A percentile compares a stretch with the other conserved stretches of the same genome.
Evolutionary conservation across 92 coral and sea anemone genomes (phyloP).

Genomic region (Zoanthus sociatus): DNA sequence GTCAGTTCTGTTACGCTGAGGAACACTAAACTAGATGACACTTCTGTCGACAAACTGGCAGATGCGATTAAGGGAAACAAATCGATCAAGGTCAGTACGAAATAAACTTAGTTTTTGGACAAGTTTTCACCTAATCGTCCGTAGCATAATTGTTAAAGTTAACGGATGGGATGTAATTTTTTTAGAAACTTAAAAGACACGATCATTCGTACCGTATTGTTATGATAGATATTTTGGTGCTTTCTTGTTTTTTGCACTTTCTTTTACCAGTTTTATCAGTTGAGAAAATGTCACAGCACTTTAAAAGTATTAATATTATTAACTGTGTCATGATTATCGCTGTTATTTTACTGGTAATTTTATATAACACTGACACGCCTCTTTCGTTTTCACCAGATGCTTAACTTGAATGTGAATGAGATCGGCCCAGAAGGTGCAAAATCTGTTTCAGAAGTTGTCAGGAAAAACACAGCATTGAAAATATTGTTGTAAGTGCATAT

Average conservation of each 20-base stretch:
- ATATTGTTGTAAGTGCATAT: constrained; percentile 88
- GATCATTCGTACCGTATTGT: too few relatives aligned
- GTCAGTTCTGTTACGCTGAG: constrained; percentile 88
- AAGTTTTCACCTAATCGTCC: background rate
- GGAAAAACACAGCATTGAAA: constrained; percentile 76
- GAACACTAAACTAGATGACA: constrained; percentile 76
- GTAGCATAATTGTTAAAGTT: background rate
- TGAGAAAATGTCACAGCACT: too few relatives aligned
- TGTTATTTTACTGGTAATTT: background rate
- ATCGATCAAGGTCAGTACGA: constrained; percentile 69
- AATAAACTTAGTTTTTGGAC: background rate
- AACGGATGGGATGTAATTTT: too few relatives aligned
- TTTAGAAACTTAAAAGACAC: too few relatives aligned
- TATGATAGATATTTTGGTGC: too few relatives aligned
- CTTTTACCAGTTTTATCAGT: too few relatives aligned
- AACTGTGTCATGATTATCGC: too few relatives aligned
- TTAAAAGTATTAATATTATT: too few relatives aligned
- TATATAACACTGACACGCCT: background rate
- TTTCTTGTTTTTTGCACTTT: too few relatives aligned
- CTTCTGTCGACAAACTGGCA: constrained; percentile 68
- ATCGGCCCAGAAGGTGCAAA: constrained; percentile 88
- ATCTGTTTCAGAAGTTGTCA: constrained; percentile 81
- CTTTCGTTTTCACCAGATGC: constrained; percentile 70
- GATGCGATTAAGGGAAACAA: constrained; percentile 61
- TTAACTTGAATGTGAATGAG: constrained; percentile 87